Evolutionary conservation across 2,888 invertebrate genomes (phyloP), one percentile per base, ranked within the genome.

Genomic region (Drosophila lutescens): DNA sequence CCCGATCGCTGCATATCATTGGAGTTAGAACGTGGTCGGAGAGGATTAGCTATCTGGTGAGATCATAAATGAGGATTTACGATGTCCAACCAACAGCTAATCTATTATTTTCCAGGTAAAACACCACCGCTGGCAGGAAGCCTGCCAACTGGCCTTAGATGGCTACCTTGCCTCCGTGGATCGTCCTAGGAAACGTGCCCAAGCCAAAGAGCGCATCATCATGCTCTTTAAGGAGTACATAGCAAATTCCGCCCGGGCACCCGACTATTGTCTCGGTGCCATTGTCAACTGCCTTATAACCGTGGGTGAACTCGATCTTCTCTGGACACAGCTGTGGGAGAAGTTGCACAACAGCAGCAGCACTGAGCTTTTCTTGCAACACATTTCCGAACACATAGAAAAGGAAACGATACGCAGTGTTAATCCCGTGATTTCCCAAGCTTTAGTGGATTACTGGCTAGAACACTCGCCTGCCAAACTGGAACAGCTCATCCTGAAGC

Each of bases 341-440:
- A 86, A 92, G 69, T 86, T 93, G 32, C 90, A 90, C 15, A 53
- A 53, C 57, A 91, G 93, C 62, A 91, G 93, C 62, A 93, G 94
- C 4, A 93, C 93, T 69, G 93, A 93, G 6, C 92, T 94, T 59
- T 96, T 95, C 86, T 93, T 96, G 71, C 95, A 95, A 68, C 93
- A 95, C 76, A 92, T 97, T 63, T 95, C 96, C 59, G 94, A 95
- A 8, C 95, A 95, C 87, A 95, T 96, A 76, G 93, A 95, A 68
- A 94, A 93, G 76, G 95, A 95, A 77, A 93, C 93, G 47, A 91
- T 96, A 50, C 91, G 92, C 7, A 90, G 91, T 49, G 93, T 96
- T 13, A 95, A 95, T 51, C 96, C 96, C 0, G 92, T 93, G 5
- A 94, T 97, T 54, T 94, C 96, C 68, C 95, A 96, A 90, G 95